Percentiles rank a stretch among this genome's conserved stretches.
phyloP scores from a whole-genome alignment of 2,113 vertebrate genomes.

The Colius striatus region DNA sequence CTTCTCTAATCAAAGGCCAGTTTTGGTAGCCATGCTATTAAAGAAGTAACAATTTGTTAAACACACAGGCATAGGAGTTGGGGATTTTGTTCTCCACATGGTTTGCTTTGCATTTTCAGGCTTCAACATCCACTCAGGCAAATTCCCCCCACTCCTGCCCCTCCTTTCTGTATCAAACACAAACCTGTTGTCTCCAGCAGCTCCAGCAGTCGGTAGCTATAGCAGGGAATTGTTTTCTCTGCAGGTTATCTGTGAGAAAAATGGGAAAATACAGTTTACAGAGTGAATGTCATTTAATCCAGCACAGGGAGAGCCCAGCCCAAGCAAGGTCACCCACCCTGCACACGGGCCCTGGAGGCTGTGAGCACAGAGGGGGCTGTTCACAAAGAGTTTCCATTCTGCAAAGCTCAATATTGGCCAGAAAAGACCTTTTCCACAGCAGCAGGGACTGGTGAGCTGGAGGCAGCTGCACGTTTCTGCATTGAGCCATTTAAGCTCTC shows the following conservation, averaged over 20 bases:
- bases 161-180: not conserved
- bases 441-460: not conserved
- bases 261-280: not conserved
- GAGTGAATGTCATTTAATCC: accelerated
- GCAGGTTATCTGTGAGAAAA: not conserved
- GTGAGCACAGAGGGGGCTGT: not conserved
- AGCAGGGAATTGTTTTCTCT: not conserved
- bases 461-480: not conserved
- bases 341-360: not conserved
- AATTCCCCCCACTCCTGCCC: not conserved
- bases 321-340: not conserved
- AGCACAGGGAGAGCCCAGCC: accelerated
- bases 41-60: not conserved
- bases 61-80: accelerated
- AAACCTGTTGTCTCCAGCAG: not conserved
- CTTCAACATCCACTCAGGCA: not conserved
- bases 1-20: not conserved
- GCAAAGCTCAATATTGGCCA: not conserved
- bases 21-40: not conserved
- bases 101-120: not conserved
- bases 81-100: accelerated
- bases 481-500: not conserved
- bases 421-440: not conserved
- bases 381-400: not conserved
- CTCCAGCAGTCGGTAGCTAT: accelerated